phyloP scores from a whole-genome alignment of 1,140 invertebrate species.

The Hypothenemus hampei region DNA sequence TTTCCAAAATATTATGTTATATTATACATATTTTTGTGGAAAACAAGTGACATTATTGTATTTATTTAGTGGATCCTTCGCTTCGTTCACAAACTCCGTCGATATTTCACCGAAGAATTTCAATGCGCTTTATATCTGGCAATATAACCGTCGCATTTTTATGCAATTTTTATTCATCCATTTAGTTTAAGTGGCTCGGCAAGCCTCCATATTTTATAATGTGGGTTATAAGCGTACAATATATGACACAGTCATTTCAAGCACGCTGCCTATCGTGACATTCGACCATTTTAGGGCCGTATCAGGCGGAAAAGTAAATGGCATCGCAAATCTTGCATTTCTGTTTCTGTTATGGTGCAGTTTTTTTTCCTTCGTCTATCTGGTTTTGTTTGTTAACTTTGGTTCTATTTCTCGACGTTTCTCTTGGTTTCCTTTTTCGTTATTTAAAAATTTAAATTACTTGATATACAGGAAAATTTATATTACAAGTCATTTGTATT shows the following conservation, averaged over 20 bases:
- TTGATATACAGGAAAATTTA: constrained; percentile 1
- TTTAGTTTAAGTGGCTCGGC: constrained; percentile 22
- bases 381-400: not conserved
- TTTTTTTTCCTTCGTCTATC: constrained; percentile 3
- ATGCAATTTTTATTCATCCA: constrained; percentile 25
- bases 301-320: constrained; percentile 21
- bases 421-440: no score
- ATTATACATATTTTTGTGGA: not conserved
- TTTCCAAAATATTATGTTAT: not conserved
- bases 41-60: constrained; percentile 8
- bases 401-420: no score
- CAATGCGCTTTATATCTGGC: constrained; percentile 10
- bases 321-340: constrained; percentile 24
- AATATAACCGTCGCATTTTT: constrained; percentile 20
- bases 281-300: constrained; percentile 20
- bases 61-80: constrained; percentile 10
- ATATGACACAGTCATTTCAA: constrained; percentile 23
- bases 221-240: constrained; percentile 22
- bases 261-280: constrained; percentile 24
- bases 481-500: not conserved
- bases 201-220: constrained; percentile 23
- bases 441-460: no score
- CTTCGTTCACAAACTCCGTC: constrained; percentile 6
- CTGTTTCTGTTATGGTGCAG: constrained; percentile 8
- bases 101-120: constrained; percentile 18